A percentile compares a stretch with the other conserved stretches of the same genome.
Evolutionary conservation across 2,888 invertebrate species (phyloP).

Genomic region (Podabrus alpinus): DNA sequence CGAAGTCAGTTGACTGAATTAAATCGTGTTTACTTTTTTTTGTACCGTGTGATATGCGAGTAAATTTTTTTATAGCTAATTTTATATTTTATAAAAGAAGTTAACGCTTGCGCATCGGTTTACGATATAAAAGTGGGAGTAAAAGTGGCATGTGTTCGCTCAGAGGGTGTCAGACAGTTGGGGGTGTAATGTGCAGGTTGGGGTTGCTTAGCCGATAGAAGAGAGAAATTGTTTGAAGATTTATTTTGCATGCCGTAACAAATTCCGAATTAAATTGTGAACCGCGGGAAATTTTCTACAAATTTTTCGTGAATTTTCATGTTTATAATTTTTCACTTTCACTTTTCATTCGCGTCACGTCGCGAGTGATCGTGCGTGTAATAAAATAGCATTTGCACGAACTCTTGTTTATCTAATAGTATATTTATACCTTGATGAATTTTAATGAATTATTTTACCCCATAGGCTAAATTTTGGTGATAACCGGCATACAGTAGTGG

Average conservation of each 20-base stretch:
- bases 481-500: slow-evolving; percentile 24
- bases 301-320: slow-evolving; percentile 12
- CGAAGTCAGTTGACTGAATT: neutral
- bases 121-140: slow-evolving; percentile 30
- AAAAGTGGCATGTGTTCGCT: slow-evolving; percentile 37
- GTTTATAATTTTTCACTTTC: slow-evolving; percentile 23
- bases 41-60: neutral
- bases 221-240: slow-evolving; percentile 1
- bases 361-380: slow-evolving; percentile 33
- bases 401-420: slow-evolving; percentile 35
- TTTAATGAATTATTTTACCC: slow-evolving; percentile 42
- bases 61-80: neutral
- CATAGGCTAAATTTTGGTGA: slow-evolving; percentile 38
- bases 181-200: slow-evolving; percentile 29
- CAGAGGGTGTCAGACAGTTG: slow-evolving; percentile 36
- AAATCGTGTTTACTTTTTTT: neutral
- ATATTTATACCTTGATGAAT: slow-evolving; percentile 44
- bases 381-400: slow-evolving; percentile 31
- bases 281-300: neutral
- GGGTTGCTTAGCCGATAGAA: slow-evolving; percentile 18
- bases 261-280: neutral
- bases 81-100: slow-evolving; percentile 5
- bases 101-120: slow-evolving; percentile 29
- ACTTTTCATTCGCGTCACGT: slow-evolving; percentile 28
- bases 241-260: neutral